Evolutionary conservation across 2,888 invertebrate genomes (phyloP).

Genomic region (Rhorus exstirpatorius): DNA sequence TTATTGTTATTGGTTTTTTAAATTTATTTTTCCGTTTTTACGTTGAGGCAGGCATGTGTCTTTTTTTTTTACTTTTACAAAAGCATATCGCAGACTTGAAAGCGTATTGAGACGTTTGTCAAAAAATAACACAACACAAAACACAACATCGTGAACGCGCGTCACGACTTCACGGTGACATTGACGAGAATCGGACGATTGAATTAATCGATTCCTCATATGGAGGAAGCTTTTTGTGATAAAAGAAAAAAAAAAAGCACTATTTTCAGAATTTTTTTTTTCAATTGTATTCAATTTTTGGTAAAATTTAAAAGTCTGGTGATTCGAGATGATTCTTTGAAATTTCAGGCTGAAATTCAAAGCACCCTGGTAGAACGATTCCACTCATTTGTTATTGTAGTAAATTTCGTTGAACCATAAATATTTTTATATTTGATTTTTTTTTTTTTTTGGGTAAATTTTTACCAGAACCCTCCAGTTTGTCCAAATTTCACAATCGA

Average conservation of each 20-base stretch:
- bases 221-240: background rate
- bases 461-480: too few species aligned
- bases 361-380: too few species aligned
- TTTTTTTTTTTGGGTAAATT: too few species aligned
- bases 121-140: slow-evolving; percentile 58
- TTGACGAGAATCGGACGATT: slow-evolving; percentile 43
- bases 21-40: slow-evolving; percentile 21
- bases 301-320: too few species aligned
- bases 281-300: background rate
- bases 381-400: too few species aligned
- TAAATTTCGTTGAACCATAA: too few species aligned
- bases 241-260: background rate
- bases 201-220: slow-evolving; percentile 19
- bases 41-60: slow-evolving; percentile 38
- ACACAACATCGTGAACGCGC: slow-evolving; percentile 33
- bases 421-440: too few species aligned
- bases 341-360: too few species aligned
- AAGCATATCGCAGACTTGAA: slow-evolving; percentile 55
- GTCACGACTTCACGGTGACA: slow-evolving; percentile 57
- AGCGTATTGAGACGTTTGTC: slow-evolving; percentile 55
- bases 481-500: too few species aligned
- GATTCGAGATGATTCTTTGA: too few species aligned
- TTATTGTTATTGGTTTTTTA: slow-evolving; percentile 30
- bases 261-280: background rate
- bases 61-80: slow-evolving; percentile 44